These are phyloP conservation scores for Entomobrya multifasciata DNA, from an alignment of 2,888 invertebrate species.

Conservation along the genomic window DNA sequence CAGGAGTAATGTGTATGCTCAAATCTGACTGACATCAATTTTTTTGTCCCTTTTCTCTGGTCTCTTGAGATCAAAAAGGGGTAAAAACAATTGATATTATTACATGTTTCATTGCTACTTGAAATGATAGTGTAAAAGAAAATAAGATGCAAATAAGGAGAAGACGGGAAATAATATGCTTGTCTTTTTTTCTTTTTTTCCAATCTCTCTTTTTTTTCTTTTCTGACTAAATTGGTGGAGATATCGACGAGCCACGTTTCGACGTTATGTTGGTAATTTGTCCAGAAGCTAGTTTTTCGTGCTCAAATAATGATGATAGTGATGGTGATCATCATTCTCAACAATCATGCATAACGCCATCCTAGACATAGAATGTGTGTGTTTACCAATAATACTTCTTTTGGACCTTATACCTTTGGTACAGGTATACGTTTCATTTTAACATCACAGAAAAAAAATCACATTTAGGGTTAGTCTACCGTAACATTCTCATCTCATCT, in stretches of 20 bases:
- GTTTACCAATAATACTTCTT: conserved; percentile 37
- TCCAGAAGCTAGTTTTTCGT: conserved; percentile 68
- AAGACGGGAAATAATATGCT: conserved; percentile 63
- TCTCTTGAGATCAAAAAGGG: conserved; percentile 66
- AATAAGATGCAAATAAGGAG: conserved; percentile 67
- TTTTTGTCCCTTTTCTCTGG: conserved; percentile 53
- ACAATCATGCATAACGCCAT: conserved; percentile 56
- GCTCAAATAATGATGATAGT: conserved; percentile 54
- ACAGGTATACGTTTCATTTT: conserved; percentile 13
- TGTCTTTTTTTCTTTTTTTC: conserved; percentile 50
- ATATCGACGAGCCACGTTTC: conserved; percentile 72
- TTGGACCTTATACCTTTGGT: background rate
- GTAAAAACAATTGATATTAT: conserved; percentile 69
- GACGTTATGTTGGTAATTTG: conserved; percentile 73
- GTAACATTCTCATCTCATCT: conserved; percentile 60
- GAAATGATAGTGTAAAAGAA: conserved; percentile 50
- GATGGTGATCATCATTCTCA: conserved; percentile 41
- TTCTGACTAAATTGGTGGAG: conserved; percentile 52
- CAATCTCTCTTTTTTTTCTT: conserved; percentile 47
- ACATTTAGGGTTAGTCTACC: conserved; percentile 59
- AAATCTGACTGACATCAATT: conserved; percentile 47
- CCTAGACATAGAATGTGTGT: background rate
- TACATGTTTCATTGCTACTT: conserved; percentile 69
- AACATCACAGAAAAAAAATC: conserved; percentile 42
- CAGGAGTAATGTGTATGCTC: background rate